phyloP scores from a whole-genome alignment of 1,140 invertebrate genomes.

The Lysiphlebus fabarum region DNA sequence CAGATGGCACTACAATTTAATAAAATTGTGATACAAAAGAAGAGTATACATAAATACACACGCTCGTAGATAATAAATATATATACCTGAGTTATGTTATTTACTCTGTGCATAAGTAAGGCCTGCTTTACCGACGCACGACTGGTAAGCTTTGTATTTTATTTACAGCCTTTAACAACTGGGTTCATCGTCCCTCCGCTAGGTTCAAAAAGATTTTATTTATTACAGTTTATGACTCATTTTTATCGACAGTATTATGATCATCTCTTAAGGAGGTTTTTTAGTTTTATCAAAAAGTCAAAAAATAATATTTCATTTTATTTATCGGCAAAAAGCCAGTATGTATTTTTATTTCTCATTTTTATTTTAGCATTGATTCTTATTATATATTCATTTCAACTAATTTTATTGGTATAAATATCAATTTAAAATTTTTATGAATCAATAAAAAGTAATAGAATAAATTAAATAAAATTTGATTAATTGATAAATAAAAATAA shows the following conservation, averaged over 20 bases:
- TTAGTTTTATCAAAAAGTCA: conserved; percentile 7
- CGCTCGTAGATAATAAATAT: conserved; percentile 5
- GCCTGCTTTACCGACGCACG: conserved; percentile 47
- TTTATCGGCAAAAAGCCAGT: no score
- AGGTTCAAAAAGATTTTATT: conserved; percentile 51
- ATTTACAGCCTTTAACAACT: conserved; percentile 41
- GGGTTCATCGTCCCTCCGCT: conserved; percentile 37
- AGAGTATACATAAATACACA: background rate
- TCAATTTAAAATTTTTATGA: conserved; percentile 2
- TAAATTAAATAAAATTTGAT: conserved; percentile 1
- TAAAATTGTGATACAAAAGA: conserved; percentile 11
- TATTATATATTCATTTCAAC: no score
- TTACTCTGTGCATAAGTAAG: background rate
- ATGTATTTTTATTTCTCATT: no score
- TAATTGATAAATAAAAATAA: conserved; percentile 9
- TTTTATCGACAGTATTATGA: conserved; percentile 48
- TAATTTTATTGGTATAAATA: background rate
- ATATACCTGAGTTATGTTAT: no score
- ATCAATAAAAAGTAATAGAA: background rate
- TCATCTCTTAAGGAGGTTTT: conserved; percentile 16
- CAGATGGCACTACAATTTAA: conserved; percentile 44
- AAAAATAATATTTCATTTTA: conserved; percentile 7
- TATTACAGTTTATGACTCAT: conserved; percentile 51
- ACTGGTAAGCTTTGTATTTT: conserved; percentile 32
- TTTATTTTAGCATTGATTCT: background rate